phyloP scores from a whole-genome alignment of 2,113 vertebrate genomes.

The Melanostigma gelatinosum region DNA sequence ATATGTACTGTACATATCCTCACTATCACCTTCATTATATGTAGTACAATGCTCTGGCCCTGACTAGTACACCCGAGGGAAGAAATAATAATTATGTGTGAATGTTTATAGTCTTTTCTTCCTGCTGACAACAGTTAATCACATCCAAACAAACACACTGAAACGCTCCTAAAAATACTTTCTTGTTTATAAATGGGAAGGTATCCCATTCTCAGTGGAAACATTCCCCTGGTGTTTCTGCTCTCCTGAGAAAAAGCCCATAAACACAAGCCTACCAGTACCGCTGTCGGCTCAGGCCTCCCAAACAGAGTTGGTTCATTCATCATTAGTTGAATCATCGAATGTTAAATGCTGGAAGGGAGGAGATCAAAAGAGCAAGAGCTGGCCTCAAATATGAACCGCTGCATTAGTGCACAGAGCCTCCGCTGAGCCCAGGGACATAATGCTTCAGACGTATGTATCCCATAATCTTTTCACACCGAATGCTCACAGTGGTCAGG shows the following conservation, averaged over 20 bases:
- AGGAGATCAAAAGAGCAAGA: constrained; percentile 54
- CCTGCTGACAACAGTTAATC: constrained; percentile 68
- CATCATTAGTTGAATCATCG: constrained; percentile 34
- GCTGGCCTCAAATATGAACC: constrained; percentile 34
- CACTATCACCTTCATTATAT: constrained; percentile 8
- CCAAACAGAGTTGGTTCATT: constrained; percentile 28
- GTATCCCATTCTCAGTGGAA: constrained; percentile 51
- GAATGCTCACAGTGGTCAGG: constrained; percentile 16
- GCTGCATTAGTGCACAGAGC: constrained; percentile 9
- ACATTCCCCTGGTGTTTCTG: constrained; percentile 46
- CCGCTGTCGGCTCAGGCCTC: constrained; percentile 37
- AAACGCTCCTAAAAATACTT: constrained; percentile 69
- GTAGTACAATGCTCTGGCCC: background rate
- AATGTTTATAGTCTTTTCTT: constrained; percentile 50
- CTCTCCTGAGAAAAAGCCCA: constrained; percentile 48
- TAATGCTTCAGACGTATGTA: constrained; percentile 19
- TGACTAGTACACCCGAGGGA: constrained; percentile 7
- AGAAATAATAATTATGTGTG: constrained; percentile 34
- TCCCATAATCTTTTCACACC: constrained; percentile 12
- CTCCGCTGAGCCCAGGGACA: constrained; percentile 31
- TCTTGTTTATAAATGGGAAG: constrained; percentile 55
- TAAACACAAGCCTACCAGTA: constrained; percentile 34
- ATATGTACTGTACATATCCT: background rate
- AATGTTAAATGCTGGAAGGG: constrained; percentile 37
- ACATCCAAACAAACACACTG: constrained; percentile 61